phyloP scores from a whole-genome alignment of 2,888 invertebrate species.

The Troides helena region DNA sequence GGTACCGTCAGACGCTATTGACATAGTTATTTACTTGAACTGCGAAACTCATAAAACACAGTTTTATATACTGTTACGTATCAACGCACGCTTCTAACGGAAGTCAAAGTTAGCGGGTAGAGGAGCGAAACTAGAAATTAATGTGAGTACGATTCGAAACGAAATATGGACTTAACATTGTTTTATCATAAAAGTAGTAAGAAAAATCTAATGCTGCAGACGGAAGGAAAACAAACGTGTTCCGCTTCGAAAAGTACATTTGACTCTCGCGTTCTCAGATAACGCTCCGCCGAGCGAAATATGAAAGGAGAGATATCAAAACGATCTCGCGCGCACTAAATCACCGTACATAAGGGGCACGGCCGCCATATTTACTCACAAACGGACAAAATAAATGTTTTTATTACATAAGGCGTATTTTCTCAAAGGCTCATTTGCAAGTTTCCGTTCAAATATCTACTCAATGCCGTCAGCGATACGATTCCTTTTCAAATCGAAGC shows the following conservation, averaged over 20 bases:
- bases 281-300: slow-evolving; percentile 72
- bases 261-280: slow-evolving; percentile 70
- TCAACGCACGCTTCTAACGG: not conserved
- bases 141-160: slow-evolving; percentile 26
- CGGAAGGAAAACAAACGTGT: slow-evolving; percentile 42
- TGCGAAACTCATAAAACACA: not conserved
- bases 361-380: slow-evolving; percentile 75
- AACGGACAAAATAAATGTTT: slow-evolving; percentile 80
- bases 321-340: slow-evolving; percentile 78
- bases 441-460: slow-evolving; percentile 39
- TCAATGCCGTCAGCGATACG: slow-evolving; percentile 40
- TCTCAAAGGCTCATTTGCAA: slow-evolving; percentile 67
- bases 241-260: slow-evolving; percentile 58
- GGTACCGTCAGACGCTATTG: not conserved
- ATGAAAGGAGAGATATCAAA: slow-evolving; percentile 76
- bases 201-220: slow-evolving; percentile 41
- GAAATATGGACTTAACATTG: slow-evolving; percentile 20
- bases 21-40: not conserved
- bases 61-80: not conserved
- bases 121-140: slow-evolving; percentile 3
- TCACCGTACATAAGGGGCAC: slow-evolving; percentile 77
- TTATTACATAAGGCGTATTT: slow-evolving; percentile 78
- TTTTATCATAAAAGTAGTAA: slow-evolving; percentile 44
- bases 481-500: slow-evolving; percentile 42
- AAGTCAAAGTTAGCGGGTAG: not conserved